A percentile compares a stretch with the other conserved stretches of the same genome.
phyloP scores from a whole-genome alignment of 2,888 invertebrate species.

The Ceriagrion tenellum region DNA sequence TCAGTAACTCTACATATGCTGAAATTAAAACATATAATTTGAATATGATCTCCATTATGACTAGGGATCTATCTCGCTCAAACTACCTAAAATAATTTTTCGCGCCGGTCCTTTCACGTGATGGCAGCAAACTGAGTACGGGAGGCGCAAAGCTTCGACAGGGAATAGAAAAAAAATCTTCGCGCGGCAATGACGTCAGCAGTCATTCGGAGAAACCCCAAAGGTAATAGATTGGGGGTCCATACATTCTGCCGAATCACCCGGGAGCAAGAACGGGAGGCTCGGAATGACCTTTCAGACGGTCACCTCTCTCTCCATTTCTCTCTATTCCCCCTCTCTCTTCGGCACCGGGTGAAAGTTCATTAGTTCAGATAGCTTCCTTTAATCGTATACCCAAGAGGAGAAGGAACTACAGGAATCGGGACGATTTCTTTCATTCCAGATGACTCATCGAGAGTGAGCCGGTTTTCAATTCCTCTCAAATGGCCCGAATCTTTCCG shows the following conservation, averaged over 20 bases:
- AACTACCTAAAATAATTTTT: no score
- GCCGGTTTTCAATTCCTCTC: neutral
- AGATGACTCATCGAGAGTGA: conserved; percentile 18
- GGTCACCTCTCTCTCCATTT: neutral
- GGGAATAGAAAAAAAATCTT: neutral
- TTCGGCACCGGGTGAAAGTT: conserved; percentile 3
- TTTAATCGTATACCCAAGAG: neutral
- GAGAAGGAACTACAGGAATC: neutral
- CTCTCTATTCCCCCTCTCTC: neutral
- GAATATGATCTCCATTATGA: no score
- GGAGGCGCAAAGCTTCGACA: neutral
- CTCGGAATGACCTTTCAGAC: conserved; percentile 1
- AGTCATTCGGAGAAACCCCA: neutral
- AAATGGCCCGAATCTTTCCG: neutral
- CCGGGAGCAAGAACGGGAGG: neutral
- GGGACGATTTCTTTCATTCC: neutral
- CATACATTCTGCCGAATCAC: conserved; percentile 9
- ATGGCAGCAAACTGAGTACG: neutral
- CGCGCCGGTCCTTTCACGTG: neutral
- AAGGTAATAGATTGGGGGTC: neutral
- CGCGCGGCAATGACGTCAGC: neutral
- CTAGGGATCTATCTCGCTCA: no score
- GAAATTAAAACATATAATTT: no score
- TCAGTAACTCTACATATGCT: no score
- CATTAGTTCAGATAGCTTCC: conserved; percentile 11